Conservation (phyloP, 2,888 invertebrate species). For the Rhorus exstirpatorius region DNA sequence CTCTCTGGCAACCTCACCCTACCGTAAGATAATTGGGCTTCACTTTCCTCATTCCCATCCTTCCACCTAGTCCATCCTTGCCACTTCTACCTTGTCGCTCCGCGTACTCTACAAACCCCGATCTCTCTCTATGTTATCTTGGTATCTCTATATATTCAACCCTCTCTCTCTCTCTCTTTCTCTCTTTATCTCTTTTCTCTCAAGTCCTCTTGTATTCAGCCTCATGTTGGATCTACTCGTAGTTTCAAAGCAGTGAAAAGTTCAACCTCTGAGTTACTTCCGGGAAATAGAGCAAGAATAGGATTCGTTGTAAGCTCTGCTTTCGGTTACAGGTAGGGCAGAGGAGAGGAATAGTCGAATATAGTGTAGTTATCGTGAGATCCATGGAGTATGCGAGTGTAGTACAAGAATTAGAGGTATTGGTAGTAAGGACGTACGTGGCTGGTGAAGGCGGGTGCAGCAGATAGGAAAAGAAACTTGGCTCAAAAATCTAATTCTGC, state of each 20-base stretch:
- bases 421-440: slow-evolving; percentile 8
- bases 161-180: slow-evolving; percentile 3
- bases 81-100: slow-evolving; percentile 26
- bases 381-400: slow-evolving; percentile 2
- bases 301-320: slow-evolving; percentile 53
- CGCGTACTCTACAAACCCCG: slow-evolving; percentile 24
- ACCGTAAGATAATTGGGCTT: slow-evolving; percentile 80
- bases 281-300: slow-evolving; percentile 63
- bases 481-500: slow-evolving; percentile 33
- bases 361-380: slow-evolving; percentile 23
- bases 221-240: background rate
- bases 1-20: slow-evolving; percentile 68
- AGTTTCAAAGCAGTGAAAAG: slow-evolving; percentile 33
- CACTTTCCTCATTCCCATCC: slow-evolving; percentile 73
- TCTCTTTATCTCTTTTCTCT: slow-evolving; percentile 10
- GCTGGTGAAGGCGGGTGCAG: slow-evolving; percentile 31
- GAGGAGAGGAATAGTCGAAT: background rate
- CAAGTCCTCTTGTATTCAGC: slow-evolving; percentile 24
- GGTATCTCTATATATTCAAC: slow-evolving; percentile 3
- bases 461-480: slow-evolving; percentile 30
- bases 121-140: slow-evolving; percentile 43
- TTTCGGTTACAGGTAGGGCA: slow-evolving; percentile 29
- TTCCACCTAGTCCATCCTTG: slow-evolving; percentile 42
- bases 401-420: slow-evolving; percentile 23
- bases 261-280: slow-evolving; percentile 53